Base-by-base conservation (phyloP, 2,797 vertebrate species). In the Chaenodraco wilsoni region DNA sequence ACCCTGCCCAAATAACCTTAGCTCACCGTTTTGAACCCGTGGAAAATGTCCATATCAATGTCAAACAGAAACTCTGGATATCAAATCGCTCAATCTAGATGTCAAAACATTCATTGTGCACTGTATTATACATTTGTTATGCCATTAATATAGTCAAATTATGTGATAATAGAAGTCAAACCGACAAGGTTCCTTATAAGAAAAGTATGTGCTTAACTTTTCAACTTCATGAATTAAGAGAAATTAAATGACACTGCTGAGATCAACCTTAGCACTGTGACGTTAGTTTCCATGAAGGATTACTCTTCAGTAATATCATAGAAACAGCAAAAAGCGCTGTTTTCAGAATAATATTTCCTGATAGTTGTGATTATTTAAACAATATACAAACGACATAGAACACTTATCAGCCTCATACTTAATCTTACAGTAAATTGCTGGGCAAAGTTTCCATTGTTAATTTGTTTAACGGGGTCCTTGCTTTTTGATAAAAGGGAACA, bases 11-110 rank as follows among this genome's bases (percentile, higher is more conserved):
- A 4, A 2, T 59, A 13, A 79, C 15, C 37, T 8, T 9, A 2
- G 45, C 1, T 71, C 6, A 54, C 55, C 23, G 40, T 75, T 46
- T 15, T 17, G 52, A 61, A 51, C n/a, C 8, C 4, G 9, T 71
- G 75, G 62, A 82, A 85, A 76, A 3, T 76, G 67, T 62, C 3
- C 23, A 27, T 81, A 69, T 78, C 71, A 65, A 49, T 0, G 11
- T 72, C 57, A 76, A 75, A 81, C 54, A 79, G 27, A 64, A 74
- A 2, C 15, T 73, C n/a, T 48, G 55, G 16, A 48, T 56, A 59
- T 49, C 46, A 69, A 56, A 60, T 57, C 49, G 16, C n/a, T 46
- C 40, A 37, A 60, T 65, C 51, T 62, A 31, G 33, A 51, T 45
- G 45, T 65, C 56, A 78, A 72, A 67, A 73, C 12, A 17, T 64